Evolutionary conservation across 2,888 invertebrate species (phyloP).

Genomic region (Acanthosepion lycidas): DNA sequence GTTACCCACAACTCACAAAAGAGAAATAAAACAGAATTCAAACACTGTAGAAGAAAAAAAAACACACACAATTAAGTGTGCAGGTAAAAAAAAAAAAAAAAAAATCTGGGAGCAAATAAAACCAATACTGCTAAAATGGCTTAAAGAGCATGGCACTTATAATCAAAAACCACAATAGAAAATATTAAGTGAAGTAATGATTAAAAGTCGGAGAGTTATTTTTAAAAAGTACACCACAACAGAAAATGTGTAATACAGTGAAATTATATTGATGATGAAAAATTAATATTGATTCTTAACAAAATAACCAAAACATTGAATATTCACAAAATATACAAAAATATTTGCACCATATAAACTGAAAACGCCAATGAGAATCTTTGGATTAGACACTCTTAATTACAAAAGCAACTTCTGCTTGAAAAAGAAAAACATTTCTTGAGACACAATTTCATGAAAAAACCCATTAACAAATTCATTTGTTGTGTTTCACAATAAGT

Average conservation of each 20-base stretch:
- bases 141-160: background rate
- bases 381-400: background rate
- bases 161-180: background rate
- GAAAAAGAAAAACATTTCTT: background rate
- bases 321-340: background rate
- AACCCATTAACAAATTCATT: conserved; percentile 4
- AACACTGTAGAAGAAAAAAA: background rate
- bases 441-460: background rate
- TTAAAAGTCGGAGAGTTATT: background rate
- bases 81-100: background rate
- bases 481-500: background rate
- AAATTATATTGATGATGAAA: background rate
- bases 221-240: background rate
- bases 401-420: background rate
- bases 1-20: background rate
- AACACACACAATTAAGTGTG: background rate
- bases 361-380: background rate
- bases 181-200: background rate
- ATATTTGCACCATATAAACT: background rate
- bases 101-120: background rate
- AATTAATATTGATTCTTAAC: background rate
- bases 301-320: background rate
- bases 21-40: background rate
- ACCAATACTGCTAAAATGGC: background rate
- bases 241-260: background rate